phyloP scores from a whole-genome alignment of 1,140 invertebrate species.

The Drosophila bipectinata region DNA sequence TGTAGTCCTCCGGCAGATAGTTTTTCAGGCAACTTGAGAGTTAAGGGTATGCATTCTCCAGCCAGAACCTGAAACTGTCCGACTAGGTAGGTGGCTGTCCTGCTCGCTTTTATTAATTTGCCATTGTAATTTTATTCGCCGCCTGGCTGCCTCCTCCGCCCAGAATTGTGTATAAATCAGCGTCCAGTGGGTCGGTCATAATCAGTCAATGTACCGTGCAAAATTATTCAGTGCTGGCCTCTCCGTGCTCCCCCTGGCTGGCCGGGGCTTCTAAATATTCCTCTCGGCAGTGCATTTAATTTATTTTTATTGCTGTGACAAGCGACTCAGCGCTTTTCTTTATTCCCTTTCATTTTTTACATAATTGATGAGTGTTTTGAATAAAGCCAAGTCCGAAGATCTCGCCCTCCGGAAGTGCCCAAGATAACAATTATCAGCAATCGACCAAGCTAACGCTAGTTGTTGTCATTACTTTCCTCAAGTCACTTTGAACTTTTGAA shows the following conservation, averaged over 20 bases:
- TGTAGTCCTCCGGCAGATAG: too few species aligned
- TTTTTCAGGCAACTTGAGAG: too few species aligned
- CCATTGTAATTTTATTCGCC: constrained; percentile 63
- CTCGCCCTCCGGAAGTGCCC: not conserved
- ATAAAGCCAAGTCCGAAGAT: constrained; percentile 20
- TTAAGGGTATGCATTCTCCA: too few species aligned
- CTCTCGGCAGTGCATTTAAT: constrained; percentile 41
- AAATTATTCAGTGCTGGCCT: constrained; percentile 59
- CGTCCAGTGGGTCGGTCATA: constrained; percentile 55
- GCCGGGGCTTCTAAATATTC: not conserved
- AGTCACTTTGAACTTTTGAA: constrained; percentile 58
- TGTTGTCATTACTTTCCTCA: constrained; percentile 19
- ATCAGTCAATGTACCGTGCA: constrained; percentile 71
- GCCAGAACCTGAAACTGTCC: too few species aligned
- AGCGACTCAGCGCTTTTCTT: constrained; percentile 38
- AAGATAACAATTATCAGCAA: constrained; percentile 4
- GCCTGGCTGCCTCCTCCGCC: constrained; percentile 1
- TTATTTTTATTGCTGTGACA: constrained; percentile 68
- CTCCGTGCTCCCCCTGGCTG: not conserved
- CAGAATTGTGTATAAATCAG: constrained; percentile 52
- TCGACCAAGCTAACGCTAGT: not conserved
- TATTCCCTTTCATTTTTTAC: constrained; percentile 49
- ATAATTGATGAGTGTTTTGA: constrained; percentile 65
- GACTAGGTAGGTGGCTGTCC: not conserved
- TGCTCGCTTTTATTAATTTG: constrained; percentile 66